A percentile compares a stretch with the other conserved stretches of the same genome.
Conservation (phyloP, 2,888 invertebrate genomes). For the Carpatolechia fugitivella region DNA sequence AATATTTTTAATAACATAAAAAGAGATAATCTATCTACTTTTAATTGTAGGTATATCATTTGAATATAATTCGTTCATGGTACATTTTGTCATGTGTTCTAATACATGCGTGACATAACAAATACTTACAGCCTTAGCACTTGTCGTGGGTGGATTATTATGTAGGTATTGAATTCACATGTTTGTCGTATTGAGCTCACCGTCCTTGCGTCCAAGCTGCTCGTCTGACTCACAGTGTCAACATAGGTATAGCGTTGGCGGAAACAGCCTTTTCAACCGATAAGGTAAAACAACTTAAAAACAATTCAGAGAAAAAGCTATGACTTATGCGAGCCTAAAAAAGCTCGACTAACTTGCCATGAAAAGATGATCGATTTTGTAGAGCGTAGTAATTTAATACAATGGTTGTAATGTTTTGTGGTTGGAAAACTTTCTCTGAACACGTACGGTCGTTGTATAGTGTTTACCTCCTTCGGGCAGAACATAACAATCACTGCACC, state of each 20-base stretch:
- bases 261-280: conserved; percentile 56
- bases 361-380: conserved; percentile 5
- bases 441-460: conserved; percentile 33
- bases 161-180: conserved; percentile 51
- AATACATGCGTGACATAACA: not conserved
- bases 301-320: conserved; percentile 1
- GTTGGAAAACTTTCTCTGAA: conserved; percentile 50
- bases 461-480: conserved; percentile 39
- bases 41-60: not conserved
- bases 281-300: conserved; percentile 37
- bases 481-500: conserved; percentile 49
- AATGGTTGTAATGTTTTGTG: conserved; percentile 10
- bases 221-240: conserved; percentile 70
- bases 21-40: no score
- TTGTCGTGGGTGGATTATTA: conserved; percentile 54
- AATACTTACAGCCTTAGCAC: conserved; percentile 9
- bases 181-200: conserved; percentile 57
- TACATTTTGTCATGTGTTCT: conserved; percentile 34
- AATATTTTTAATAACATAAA: no score
- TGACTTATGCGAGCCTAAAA: not conserved
- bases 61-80: not conserved
- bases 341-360: not conserved
- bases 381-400: conserved; percentile 30
- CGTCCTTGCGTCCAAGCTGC: conserved; percentile 62
- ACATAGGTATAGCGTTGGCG: conserved; percentile 67